Evolutionary conservation across 2,888 invertebrate species (phyloP).

Genomic region (Spodoptera picta): DNA sequence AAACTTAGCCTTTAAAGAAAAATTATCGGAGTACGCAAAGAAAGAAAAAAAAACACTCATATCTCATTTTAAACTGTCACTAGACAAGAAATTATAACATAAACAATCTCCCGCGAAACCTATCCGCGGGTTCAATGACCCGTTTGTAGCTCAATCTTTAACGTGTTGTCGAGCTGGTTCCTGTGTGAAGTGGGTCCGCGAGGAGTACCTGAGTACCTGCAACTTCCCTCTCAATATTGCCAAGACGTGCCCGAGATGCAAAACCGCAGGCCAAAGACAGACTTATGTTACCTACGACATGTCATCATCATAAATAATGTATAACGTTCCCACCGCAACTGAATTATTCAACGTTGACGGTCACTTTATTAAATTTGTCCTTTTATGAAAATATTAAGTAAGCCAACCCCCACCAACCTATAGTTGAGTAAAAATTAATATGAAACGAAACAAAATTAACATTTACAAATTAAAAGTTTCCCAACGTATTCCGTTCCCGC

Average conservation of each 20-base stretch:
- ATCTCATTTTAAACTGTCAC: no score
- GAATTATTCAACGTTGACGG: slow-evolving; percentile 85
- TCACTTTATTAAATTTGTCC: slow-evolving; percentile 87
- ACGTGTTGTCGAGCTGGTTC: slow-evolving; percentile 33
- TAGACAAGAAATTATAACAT: background rate
- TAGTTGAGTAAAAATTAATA: slow-evolving; percentile 72
- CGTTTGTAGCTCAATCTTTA: slow-evolving; percentile 28
- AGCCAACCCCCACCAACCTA: slow-evolving; percentile 47
- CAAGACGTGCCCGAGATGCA: slow-evolving; percentile 82
- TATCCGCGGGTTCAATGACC: slow-evolving; percentile 15
- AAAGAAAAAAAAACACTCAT: no score
- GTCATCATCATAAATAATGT: slow-evolving; percentile 88
- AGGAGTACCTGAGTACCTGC: slow-evolving; percentile 50
- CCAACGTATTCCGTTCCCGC: slow-evolving; percentile 51
- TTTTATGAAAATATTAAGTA: slow-evolving; percentile 79
- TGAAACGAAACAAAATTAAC: slow-evolving; percentile 69
- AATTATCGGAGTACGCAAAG: no score
- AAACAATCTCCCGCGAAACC: slow-evolving; percentile 9
- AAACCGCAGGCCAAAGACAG: slow-evolving; percentile 82
- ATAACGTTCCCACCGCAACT: slow-evolving; percentile 76
- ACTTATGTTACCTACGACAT: slow-evolving; percentile 81
- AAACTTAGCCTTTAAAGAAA: no score
- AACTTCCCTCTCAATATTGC: slow-evolving; percentile 72
- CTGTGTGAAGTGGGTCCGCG: slow-evolving; percentile 48
- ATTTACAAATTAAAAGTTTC: slow-evolving; percentile 68